Conservation (phyloP, 37 sponge, comb jelly and placozoan species). For the Aplysina aerophoba region DNA sequence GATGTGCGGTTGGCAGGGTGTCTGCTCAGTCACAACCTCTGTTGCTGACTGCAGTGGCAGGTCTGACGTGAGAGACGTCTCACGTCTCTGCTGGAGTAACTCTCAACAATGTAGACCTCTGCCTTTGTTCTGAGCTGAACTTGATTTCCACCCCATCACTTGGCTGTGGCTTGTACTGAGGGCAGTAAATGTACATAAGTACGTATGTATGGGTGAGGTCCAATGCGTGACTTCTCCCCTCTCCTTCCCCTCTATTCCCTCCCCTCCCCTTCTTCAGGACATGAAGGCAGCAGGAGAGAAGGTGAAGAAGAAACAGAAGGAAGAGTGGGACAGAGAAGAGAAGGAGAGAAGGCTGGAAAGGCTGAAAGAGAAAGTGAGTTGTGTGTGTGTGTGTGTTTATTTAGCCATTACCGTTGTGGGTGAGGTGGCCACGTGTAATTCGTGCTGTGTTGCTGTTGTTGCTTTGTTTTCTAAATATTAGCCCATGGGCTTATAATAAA, state of each 20-base stretch:
- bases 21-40: background rate
- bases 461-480: too few species aligned
- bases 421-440: background rate
- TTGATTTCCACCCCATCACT: too few species aligned
- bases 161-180: background rate
- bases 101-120: background rate
- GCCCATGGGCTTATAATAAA: too few species aligned
- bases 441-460: background rate
- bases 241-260: background rate
- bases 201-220: too few species aligned
- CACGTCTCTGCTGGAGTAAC: background rate
- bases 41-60: background rate
- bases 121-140: too few species aligned
- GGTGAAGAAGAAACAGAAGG: constrained; percentile 24
- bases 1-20: background rate
- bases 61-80: too few species aligned
- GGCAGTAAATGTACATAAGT: too few species aligned
- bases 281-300: constrained; percentile 36
- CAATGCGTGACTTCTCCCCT: background rate
- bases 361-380: constrained; percentile 59
- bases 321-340: constrained; percentile 41
- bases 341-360: constrained; percentile 49
- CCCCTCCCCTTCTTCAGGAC: constrained; percentile 33
- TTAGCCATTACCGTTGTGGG: background rate
- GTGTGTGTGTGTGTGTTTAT: background rate